phyloP scores from a whole-genome alignment of 2,888 invertebrate genomes.

The Platycnemis pennipes region DNA sequence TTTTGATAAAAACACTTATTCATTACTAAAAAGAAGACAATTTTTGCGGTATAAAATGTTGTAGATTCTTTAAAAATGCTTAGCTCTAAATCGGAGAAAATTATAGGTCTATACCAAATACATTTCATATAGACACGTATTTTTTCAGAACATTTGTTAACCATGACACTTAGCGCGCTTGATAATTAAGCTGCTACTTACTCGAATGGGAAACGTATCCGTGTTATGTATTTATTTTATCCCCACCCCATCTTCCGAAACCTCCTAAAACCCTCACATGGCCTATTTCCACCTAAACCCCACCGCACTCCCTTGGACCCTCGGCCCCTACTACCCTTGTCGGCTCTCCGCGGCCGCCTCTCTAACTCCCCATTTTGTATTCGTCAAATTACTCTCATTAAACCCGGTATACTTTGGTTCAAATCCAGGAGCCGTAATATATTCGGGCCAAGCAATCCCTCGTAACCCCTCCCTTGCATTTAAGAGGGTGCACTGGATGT shows the following conservation, averaged over 20 bases:
- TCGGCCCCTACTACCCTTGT: neutral
- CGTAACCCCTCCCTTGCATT: slow-evolving; percentile 29
- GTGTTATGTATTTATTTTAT: neutral
- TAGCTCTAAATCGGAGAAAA: too few species aligned
- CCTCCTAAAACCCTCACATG: neutral
- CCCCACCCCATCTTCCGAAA: neutral
- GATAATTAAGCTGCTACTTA: neutral
- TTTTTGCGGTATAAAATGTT: too few species aligned
- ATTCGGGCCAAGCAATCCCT: slow-evolving; percentile 44
- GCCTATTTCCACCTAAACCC: slow-evolving; percentile 5
- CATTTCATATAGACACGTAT: too few species aligned
- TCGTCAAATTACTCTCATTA: slow-evolving; percentile 58
- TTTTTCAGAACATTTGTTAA: neutral
- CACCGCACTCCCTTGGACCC: neutral
- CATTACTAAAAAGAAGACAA: too few species aligned
- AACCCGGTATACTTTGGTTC: slow-evolving; percentile 41
- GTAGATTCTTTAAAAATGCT: too few species aligned
- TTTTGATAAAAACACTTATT: too few species aligned
- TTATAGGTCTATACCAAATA: too few species aligned
- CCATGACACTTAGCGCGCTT: neutral
- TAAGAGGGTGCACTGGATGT: slow-evolving; percentile 38
- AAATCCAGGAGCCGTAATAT: slow-evolving; percentile 46
- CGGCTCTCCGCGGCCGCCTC: neutral
- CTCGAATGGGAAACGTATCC: neutral
- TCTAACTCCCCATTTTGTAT: slow-evolving; percentile 42